Conservation (phyloP, 2,797 vertebrate species). For the Kryptopterus vitreolus region DNA sequence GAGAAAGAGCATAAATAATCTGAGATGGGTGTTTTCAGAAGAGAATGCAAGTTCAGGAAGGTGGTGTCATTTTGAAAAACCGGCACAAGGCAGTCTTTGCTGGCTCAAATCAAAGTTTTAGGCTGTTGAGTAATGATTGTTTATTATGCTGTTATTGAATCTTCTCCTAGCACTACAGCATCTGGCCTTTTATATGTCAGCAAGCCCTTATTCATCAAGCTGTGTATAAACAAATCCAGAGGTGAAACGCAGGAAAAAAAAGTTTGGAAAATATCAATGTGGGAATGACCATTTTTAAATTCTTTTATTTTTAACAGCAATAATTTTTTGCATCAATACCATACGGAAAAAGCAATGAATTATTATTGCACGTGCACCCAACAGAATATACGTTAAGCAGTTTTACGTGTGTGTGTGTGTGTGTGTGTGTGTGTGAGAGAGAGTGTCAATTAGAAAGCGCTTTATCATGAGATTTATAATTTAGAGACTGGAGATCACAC, state of each 20-base stretch:
- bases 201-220: not conserved
- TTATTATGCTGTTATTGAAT: not conserved
- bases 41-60: not conserved
- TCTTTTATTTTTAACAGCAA: not conserved
- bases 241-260: not conserved
- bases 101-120: not conserved
- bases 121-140: not conserved
- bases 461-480: not conserved
- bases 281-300: not conserved
- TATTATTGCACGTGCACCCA: no score
- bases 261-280: not conserved
- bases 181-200: not conserved
- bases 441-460: not conserved
- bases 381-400: no score
- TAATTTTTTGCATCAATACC: not conserved
- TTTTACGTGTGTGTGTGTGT: not conserved
- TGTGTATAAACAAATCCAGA: not conserved
- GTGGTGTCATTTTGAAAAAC: not conserved
- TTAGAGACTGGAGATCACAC: not conserved
- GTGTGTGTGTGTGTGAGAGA: not conserved
- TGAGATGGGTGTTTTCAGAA: not conserved
- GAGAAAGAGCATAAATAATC: constrained; percentile 50
- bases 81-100: not conserved
- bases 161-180: not conserved
- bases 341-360: not conserved